Evolutionary conservation across 2,888 invertebrate species (phyloP).

Genomic region (Luperina nickerlii): DNA sequence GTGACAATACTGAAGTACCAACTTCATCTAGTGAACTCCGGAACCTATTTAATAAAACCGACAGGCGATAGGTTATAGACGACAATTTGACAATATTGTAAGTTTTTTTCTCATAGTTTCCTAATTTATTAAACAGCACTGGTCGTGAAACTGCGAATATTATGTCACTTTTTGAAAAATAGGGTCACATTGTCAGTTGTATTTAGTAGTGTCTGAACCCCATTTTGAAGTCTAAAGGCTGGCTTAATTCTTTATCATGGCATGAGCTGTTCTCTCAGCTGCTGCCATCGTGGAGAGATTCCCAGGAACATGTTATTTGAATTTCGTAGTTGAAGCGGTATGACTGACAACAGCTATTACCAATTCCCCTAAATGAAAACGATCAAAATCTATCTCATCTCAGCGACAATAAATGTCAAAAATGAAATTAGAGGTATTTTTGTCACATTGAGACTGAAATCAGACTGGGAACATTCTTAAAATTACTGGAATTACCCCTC

Average conservation of each 20-base stretch:
- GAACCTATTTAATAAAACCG: not conserved
- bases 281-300: no score
- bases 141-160: not conserved
- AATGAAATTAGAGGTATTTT: no score
- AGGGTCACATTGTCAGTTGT: not conserved
- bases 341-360: not conserved
- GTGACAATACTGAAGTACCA: not conserved
- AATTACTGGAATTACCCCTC: no score
- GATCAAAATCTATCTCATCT: no score
- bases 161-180: not conserved
- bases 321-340: not conserved
- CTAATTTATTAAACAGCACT: not conserved
- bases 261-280: not conserved
- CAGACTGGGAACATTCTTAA: no score
- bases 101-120: not conserved
- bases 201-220: not conserved
- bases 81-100: not conserved
- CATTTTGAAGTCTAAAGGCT: not conserved
- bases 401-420: no score
- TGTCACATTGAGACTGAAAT: no score
- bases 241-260: not conserved
- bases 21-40: not conserved
- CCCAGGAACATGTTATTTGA: not conserved
- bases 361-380: no score
- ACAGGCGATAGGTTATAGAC: not conserved